phyloP scores from a whole-genome alignment of 2,797 vertebrate genomes.

The Anabacerthia variegaticeps region DNA sequence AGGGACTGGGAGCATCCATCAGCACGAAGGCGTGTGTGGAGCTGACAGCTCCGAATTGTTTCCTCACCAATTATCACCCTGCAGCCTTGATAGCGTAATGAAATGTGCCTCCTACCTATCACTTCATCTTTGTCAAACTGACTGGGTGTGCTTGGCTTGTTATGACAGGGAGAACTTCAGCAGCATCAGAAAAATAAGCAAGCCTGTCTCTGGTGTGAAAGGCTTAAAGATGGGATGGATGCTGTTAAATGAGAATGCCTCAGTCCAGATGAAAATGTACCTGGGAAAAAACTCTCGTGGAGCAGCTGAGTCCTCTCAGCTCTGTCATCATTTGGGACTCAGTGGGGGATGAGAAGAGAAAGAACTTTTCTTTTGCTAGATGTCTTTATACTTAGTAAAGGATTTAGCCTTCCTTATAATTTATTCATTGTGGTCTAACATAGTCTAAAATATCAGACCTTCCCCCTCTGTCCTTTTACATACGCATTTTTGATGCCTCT shows the following conservation, averaged over 20 bases:
- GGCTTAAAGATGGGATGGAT: not conserved
- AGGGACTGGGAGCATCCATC: conserved; percentile 32
- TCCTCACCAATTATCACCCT: conserved; percentile 58
- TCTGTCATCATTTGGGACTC: not conserved
- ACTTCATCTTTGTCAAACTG: conserved; percentile 65
- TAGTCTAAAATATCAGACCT: conserved; percentile 61
- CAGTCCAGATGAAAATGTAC: not conserved
- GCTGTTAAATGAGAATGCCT: not conserved
- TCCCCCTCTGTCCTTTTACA: conserved; percentile 25
- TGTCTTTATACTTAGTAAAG: not conserved
- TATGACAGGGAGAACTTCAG: conserved; percentile 30
- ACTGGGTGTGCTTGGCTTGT: conserved; percentile 9
- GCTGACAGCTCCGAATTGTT: conserved; percentile 69
- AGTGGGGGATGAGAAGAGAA: not conserved
- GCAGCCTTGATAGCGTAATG: conserved; percentile 54
- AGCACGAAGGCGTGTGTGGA: conserved; percentile 19
- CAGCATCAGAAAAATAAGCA: conserved; percentile 19
- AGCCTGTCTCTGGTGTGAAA: not conserved
- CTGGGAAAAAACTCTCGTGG: not conserved
- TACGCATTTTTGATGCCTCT: conserved; percentile 22
- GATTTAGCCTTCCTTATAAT: conserved; percentile 43
- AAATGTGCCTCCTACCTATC: conserved; percentile 67
- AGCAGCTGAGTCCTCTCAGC: not conserved
- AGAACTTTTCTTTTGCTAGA: not conserved
- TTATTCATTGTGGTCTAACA: conserved; percentile 61